phyloP scores from a whole-genome alignment of 2,113 vertebrate species.

The Melanocharis versteri region DNA sequence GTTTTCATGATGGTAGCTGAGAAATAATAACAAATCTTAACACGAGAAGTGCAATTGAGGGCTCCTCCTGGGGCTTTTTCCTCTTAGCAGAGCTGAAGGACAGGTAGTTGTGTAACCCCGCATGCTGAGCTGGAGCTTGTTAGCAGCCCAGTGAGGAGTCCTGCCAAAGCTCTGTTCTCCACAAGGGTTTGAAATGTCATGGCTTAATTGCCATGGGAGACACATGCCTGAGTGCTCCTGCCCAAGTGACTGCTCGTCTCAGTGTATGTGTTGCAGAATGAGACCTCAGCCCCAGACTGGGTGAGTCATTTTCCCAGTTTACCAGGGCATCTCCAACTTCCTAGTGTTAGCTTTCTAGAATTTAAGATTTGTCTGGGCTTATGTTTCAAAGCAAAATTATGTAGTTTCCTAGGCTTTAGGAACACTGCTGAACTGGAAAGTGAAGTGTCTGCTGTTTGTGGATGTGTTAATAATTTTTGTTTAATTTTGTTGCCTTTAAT shows the following conservation, averaged over 20 bases:
- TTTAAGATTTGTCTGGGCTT: neutral
- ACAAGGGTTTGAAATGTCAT: neutral
- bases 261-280: neutral
- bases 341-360: neutral
- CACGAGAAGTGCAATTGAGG: neutral
- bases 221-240: neutral
- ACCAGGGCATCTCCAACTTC: neutral
- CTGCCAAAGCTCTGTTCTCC: neutral
- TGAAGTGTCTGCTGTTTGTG: neutral
- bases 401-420: neutral
- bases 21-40: slow-evolving; percentile 10
- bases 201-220: neutral
- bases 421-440: neutral
- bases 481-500: neutral
- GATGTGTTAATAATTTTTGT: neutral
- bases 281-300: neutral
- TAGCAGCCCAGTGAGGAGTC: neutral
- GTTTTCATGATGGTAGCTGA: neutral
- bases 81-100: neutral
- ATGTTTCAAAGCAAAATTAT: neutral
- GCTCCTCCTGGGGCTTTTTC: neutral
- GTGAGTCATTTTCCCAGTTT: neutral
- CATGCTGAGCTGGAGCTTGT: neutral
- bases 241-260: neutral
- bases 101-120: neutral